Conservation (phyloP, 1,140 invertebrate species). For the Drosophila nebulosa region DNA sequence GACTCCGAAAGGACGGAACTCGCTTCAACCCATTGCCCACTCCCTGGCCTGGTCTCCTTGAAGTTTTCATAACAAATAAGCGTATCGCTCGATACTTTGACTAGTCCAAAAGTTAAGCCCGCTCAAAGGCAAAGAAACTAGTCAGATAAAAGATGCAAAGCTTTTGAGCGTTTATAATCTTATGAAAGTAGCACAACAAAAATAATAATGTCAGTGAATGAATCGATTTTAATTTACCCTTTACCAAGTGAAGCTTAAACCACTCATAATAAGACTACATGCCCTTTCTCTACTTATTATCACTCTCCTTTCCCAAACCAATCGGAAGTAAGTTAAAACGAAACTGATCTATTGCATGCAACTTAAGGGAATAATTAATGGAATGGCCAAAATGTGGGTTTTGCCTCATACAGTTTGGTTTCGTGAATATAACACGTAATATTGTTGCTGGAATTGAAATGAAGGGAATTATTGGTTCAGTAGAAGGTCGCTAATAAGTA, state of each 20-base stretch:
- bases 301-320: too few relatives aligned
- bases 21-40: neutral
- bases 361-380: too few relatives aligned
- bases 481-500: too few relatives aligned
- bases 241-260: neutral
- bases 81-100: slow-evolving; percentile 59
- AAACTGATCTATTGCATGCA: too few relatives aligned
- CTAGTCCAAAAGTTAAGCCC: slow-evolving; percentile 64
- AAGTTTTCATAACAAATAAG: slow-evolving; percentile 74
- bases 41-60: neutral
- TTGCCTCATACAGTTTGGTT: too few relatives aligned
- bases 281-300: too few relatives aligned
- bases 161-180: slow-evolving; percentile 52
- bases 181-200: slow-evolving; percentile 23
- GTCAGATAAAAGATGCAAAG: slow-evolving; percentile 67
- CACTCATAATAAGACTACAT: too few relatives aligned
- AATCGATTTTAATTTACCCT: neutral
- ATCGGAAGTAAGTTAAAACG: too few relatives aligned
- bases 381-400: too few relatives aligned
- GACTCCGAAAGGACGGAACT: neutral
- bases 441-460: too few relatives aligned
- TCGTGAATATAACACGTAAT: too few relatives aligned
- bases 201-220: neutral
- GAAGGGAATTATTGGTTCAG: too few relatives aligned
- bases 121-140: slow-evolving; percentile 44